phyloP scores from a whole-genome alignment of 2,888 invertebrate genomes.

The Hemistola chrysoprasaria region DNA sequence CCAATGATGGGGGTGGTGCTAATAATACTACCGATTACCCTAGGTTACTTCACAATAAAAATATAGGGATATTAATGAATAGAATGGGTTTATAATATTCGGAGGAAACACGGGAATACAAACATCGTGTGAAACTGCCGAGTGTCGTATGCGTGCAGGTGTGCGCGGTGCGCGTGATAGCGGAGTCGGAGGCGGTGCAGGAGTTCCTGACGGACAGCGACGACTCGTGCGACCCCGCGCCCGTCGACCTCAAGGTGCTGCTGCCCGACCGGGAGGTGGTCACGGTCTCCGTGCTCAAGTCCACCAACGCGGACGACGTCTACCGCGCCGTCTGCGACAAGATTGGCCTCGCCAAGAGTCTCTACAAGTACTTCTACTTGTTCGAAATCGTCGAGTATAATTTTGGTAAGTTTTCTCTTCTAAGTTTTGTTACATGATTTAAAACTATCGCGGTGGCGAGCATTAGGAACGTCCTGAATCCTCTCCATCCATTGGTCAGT shows the following conservation, averaged over 20 bases:
- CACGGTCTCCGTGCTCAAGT: slow-evolving; percentile 93
- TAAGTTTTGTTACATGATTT: too few species aligned
- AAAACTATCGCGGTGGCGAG: too few species aligned
- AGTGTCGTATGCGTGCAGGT: slow-evolving; percentile 73
- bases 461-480: too few species aligned
- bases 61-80: too few species aligned
- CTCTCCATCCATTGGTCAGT: too few species aligned
- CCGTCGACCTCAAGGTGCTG: slow-evolving; percentile 89
- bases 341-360: slow-evolving; percentile 90
- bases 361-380: slow-evolving; percentile 95
- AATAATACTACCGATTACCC: too few species aligned
- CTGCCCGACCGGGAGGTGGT: slow-evolving; percentile 96
- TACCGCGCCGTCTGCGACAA: slow-evolving; percentile 93
- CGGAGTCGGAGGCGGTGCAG: slow-evolving; percentile 98
- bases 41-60: too few species aligned
- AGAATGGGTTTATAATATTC: too few species aligned
- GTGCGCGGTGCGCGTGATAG: slow-evolving; percentile 98
- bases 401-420: slow-evolving; percentile 95
- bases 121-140: too few species aligned
- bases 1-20: too few species aligned
- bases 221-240: slow-evolving; percentile 89
- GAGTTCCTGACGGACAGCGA: slow-evolving; percentile 97
- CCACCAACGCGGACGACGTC: slow-evolving; percentile 94
- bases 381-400: slow-evolving; percentile 99
- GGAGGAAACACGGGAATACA: too few species aligned